Percentiles rank a stretch among this genome's conserved stretches.
Conservation (phyloP, 2,113 vertebrate species). For the Macroglossus sobrinus region DNA sequence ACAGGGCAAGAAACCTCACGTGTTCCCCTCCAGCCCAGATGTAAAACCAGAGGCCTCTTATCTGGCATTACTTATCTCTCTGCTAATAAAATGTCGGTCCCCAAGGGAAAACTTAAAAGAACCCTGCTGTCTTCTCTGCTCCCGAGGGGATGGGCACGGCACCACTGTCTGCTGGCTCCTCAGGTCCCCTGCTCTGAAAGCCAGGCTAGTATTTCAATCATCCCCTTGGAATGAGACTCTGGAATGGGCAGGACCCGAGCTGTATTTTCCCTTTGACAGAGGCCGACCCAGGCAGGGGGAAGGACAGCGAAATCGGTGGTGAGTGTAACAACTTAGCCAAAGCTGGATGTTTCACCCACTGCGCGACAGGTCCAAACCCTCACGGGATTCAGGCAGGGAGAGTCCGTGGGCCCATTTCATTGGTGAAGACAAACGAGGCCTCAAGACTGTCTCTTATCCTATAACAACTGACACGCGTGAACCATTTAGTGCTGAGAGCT, state of each 20-base stretch:
- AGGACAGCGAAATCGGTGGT: no score
- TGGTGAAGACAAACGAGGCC: background rate
- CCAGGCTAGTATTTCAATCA: background rate
- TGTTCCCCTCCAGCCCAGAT: constrained; percentile 66
- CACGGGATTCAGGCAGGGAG: background rate
- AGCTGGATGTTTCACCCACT: background rate
- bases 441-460: background rate
- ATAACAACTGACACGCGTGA: rapidly evolving
- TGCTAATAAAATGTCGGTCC: constrained; percentile 68
- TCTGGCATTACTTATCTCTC: constrained; percentile 66
- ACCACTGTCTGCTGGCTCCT: background rate
- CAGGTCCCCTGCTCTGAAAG: background rate
- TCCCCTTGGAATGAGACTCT: background rate
- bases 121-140: background rate
- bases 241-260: no score
- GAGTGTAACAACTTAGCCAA: no score
- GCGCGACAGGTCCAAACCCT: rapidly evolving
- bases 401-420: background rate
- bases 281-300: background rate
- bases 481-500: rapidly evolving
- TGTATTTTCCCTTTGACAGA: background rate
- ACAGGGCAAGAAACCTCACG: constrained; percentile 78
- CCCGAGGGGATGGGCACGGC: background rate
- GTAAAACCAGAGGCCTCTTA: constrained; percentile 61
- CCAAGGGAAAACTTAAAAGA: background rate